Percentiles rank a stretch among this genome's conserved stretches.
Conservation (phyloP, 2,888 invertebrate species). For the Ceraclea dissimilis region DNA sequence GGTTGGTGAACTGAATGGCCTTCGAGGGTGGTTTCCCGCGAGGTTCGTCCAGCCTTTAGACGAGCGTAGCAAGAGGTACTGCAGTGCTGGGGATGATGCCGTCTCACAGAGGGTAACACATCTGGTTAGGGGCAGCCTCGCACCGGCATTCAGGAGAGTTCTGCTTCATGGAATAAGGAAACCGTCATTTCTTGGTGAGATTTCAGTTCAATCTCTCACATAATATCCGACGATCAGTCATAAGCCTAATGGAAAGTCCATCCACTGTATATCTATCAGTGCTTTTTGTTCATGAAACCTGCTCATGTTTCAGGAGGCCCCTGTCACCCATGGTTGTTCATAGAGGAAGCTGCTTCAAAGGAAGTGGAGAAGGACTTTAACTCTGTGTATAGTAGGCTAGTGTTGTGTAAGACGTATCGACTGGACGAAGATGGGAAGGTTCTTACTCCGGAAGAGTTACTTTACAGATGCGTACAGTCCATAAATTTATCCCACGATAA, state of each 20-base stretch:
- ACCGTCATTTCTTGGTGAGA: slow-evolving; percentile 67
- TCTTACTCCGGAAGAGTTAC: slow-evolving; percentile 91
- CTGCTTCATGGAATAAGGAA: slow-evolving; percentile 91
- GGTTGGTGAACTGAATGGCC: slow-evolving; percentile 94
- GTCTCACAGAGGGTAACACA: slow-evolving; percentile 96
- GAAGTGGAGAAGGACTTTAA: slow-evolving; percentile 98
- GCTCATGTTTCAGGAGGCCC: slow-evolving; percentile 74
- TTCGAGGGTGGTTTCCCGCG: slow-evolving; percentile 95
- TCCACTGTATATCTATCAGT: no score
- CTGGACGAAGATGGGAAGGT: slow-evolving; percentile 99
- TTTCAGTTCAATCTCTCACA: no score
- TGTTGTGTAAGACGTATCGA: slow-evolving; percentile 95
- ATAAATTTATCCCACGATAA: slow-evolving; percentile 94
- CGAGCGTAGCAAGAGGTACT: slow-evolving; percentile 87
- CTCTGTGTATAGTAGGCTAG: slow-evolving; percentile 93
- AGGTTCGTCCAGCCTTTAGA: slow-evolving; percentile 94
- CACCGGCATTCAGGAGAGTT: slow-evolving; percentile 88
- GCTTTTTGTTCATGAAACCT: no score
- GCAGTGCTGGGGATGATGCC: slow-evolving; percentile 92
- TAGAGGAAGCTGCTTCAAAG: slow-evolving; percentile 93
- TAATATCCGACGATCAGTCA: no score
- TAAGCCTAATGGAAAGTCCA: no score
- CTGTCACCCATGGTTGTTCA: slow-evolving; percentile 98
- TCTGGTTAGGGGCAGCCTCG: slow-evolving; percentile 87
- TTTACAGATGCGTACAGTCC: slow-evolving; percentile 92